Percentiles rank a stretch among this genome's conserved stretches.
Conservation (phyloP, 2,113 vertebrate genomes). For the Pithys albifrons region DNA sequence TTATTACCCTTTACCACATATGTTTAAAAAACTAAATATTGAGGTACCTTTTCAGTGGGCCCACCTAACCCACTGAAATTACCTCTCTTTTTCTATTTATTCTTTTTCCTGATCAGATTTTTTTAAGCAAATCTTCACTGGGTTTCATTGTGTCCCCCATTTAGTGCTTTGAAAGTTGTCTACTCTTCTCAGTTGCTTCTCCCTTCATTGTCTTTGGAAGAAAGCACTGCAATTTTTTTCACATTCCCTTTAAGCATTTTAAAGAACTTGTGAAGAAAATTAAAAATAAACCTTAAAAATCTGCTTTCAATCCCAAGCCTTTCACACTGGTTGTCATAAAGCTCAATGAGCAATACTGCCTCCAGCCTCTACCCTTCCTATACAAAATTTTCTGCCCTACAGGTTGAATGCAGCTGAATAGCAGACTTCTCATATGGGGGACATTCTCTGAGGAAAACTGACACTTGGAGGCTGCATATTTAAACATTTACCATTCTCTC, state of each 20-base stretch:
- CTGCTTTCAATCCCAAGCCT: constrained; percentile 32
- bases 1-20: neutral
- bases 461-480: constrained; percentile 57
- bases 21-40: neutral
- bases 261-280: constrained; percentile 48
- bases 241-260: constrained; percentile 22
- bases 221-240: neutral
- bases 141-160: neutral
- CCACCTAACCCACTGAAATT: neutral
- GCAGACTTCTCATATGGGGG: constrained; percentile 29
- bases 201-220: constrained; percentile 17
- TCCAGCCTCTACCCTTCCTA: constrained; percentile 34
- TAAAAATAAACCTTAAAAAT: constrained; percentile 62
- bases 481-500: constrained; percentile 53
- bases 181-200: neutral
- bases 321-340: constrained; percentile 32
- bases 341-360: constrained; percentile 41
- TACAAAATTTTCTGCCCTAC: constrained; percentile 47
- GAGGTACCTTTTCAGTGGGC: neutral
- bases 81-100: neutral
- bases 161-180: neutral
- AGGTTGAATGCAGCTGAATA: neutral
- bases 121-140: neutral
- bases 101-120: neutral
- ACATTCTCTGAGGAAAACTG: constrained; percentile 51